Evolutionary conservation across 2,113 vertebrate genomes (phyloP).

Genomic region (Harpagus bidentatus): DNA sequence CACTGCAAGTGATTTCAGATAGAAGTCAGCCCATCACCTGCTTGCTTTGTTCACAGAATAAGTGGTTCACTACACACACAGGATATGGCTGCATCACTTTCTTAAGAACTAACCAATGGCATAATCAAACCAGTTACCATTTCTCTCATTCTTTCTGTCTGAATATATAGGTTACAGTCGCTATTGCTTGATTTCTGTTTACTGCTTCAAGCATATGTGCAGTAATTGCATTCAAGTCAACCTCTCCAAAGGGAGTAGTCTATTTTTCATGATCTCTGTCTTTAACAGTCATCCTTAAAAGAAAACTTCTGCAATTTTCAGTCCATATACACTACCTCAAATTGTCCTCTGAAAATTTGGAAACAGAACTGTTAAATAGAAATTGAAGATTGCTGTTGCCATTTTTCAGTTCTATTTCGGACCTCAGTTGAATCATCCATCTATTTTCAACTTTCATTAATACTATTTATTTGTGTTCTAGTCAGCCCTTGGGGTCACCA

Average conservation of each 20-base stretch:
- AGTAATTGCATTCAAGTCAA: not conserved
- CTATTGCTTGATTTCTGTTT: not conserved
- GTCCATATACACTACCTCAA: not conserved
- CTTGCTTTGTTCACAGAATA: not conserved
- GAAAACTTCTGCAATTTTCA: constrained; percentile 9
- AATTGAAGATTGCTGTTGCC: not conserved
- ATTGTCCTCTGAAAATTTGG: not conserved
- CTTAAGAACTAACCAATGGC: not conserved
- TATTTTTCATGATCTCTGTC: not conserved
- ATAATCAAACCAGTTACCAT: not conserved
- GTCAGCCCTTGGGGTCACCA: not conserved
- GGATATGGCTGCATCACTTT: not conserved
- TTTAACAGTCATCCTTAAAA: not conserved
- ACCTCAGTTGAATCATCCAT: not conserved
- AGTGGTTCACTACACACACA: not conserved
- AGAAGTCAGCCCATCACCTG: not conserved
- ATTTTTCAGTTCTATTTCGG: not conserved
- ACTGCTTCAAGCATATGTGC: not conserved
- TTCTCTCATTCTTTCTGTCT: not conserved
- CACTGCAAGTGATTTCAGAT: not conserved
- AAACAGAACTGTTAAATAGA: not conserved
- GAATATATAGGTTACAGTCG: not conserved
- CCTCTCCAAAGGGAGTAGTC: not conserved
- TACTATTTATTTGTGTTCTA: not conserved
- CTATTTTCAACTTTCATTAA: not conserved